phyloP scores from a whole-genome alignment of 2,888 invertebrate species.

The Monoplex corrugatus region DNA sequence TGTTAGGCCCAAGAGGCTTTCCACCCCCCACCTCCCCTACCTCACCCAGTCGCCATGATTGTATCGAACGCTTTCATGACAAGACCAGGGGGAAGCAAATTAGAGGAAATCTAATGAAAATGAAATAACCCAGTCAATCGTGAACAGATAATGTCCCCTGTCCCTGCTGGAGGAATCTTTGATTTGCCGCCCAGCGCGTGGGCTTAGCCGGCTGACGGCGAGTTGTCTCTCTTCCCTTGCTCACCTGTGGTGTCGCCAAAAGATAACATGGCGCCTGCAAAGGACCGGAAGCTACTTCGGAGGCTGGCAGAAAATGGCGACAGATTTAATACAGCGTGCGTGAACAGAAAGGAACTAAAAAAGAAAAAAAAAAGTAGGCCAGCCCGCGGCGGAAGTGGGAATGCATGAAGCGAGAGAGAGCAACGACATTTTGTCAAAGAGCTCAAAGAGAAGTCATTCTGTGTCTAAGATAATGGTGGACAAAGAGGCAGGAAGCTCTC shows the following conservation, averaged over 20 bases:
- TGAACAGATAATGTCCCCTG: slow-evolving; percentile 42
- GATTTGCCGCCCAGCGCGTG: not conserved
- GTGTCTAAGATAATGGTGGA: not conserved
- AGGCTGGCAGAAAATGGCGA: slow-evolving; percentile 41
- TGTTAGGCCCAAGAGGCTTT: slow-evolving; percentile 11
- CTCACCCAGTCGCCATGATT: too few relatives aligned
- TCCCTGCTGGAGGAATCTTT: not conserved
- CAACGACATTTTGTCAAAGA: too few relatives aligned
- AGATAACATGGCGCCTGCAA: slow-evolving; percentile 41
- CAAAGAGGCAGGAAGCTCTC: not conserved
- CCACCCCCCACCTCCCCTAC: too few relatives aligned
- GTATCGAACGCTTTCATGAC: slow-evolving; percentile 40
- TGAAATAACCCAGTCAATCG: slow-evolving; percentile 46
- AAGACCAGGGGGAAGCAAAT: slow-evolving; percentile 34
- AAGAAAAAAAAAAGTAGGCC: not conserved
- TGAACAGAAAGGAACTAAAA: not conserved
- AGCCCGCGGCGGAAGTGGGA: not conserved
- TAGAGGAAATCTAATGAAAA: slow-evolving; percentile 51
- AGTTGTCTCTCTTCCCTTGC: not conserved
- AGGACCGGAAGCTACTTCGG: slow-evolving; percentile 39
- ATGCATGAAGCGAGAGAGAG: not conserved
- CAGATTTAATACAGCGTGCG: slow-evolving; percentile 47
- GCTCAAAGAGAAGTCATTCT: not conserved
- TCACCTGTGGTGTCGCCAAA: slow-evolving; percentile 37
- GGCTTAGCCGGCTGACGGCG: not conserved